Evolutionary conservation across 1,140 invertebrate genomes (phyloP), one percentile per base, ranked within the genome.

Genomic region (Drosophila bifasciata): DNA sequence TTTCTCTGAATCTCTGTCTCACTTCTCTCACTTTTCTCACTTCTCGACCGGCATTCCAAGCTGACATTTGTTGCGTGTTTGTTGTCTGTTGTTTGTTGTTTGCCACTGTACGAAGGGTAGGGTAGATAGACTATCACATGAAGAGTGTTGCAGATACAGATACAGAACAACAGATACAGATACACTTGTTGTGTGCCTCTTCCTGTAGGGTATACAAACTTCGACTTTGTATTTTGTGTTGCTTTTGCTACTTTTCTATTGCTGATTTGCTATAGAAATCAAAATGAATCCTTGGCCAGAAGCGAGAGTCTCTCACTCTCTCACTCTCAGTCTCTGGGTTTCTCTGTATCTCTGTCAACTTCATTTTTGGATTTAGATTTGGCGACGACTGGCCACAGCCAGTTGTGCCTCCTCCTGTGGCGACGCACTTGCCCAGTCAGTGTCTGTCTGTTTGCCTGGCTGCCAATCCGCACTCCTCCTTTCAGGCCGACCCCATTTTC

Each of bases 1-100:
- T 86, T 78, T 78, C 78, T 64, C 81, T 76, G 72, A 59, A 41
- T 52, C 44, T 23, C 45, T 11, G 16, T 43, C 36, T 36, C 41
- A 13, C 19, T 28, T 28, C 19, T 25, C 36, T 71, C 28, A 40
- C 40, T 57, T 55, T 25, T 63, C 52, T 51, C 36, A 19, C 23
- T 36, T 50, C 32, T 36, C 32, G 32, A 36, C 11, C 32, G 50
- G 64, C 78, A 81, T 86, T 62, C 77, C 83, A 58, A 44, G 39
- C 64, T 66, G 83, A 76, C 74, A 88, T 72, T 51, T 61, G 64
- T 88, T 81, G 81, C 81, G 83, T 86, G 81, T 58, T 45, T 74
- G 70, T 64, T 73, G 64, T 68, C 49, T 46, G 43, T 17, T 3
- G 13, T n/a, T n/a, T n/a, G n/a, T n/a, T n/a, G n/a, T n/a, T 0